Percentiles rank a stretch among this genome's conserved stretches.
These are phyloP conservation scores for Neoitamus cyanurus DNA, from an alignment of 2,888 invertebrate genomes.

Conservation along the genomic window DNA sequence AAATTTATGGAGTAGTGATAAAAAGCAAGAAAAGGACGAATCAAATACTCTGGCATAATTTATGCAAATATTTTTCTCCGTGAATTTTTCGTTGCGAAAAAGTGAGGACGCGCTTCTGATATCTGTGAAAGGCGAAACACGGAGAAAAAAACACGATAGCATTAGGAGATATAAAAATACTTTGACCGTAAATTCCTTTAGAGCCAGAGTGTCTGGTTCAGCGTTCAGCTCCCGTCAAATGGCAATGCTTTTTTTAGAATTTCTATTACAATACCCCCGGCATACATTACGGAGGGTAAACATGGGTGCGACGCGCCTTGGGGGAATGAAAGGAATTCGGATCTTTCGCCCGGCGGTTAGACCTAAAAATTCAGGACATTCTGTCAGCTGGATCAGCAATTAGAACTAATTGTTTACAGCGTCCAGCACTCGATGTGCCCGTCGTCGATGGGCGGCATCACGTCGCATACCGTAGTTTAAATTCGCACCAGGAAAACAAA, in stretches of 20 bases:
- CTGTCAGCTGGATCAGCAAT: background rate
- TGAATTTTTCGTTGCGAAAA: background rate
- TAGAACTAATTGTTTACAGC: background rate
- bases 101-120: slow-evolving; percentile 24
- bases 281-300: background rate
- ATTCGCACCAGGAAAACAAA: background rate
- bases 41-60: slow-evolving; percentile 41
- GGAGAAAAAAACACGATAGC: background rate
- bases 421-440: no score
- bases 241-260: background rate
- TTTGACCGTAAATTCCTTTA: slow-evolving; percentile 5
- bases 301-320: background rate
- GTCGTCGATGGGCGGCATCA: no score
- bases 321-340: background rate
- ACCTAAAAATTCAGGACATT: background rate
- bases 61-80: slow-evolving; percentile 33
- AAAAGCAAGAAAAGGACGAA: slow-evolving; percentile 24
- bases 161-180: slow-evolving; percentile 5
- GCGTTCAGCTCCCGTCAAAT: background rate
- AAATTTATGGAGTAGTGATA: slow-evolving; percentile 48
- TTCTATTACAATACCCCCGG: background rate
- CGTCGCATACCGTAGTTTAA: background rate
- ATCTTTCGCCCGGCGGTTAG: background rate
- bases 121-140: background rate
- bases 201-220: background rate